Conservation (phyloP, 2,888 invertebrate species). For the Dryobota labecula region DNA sequence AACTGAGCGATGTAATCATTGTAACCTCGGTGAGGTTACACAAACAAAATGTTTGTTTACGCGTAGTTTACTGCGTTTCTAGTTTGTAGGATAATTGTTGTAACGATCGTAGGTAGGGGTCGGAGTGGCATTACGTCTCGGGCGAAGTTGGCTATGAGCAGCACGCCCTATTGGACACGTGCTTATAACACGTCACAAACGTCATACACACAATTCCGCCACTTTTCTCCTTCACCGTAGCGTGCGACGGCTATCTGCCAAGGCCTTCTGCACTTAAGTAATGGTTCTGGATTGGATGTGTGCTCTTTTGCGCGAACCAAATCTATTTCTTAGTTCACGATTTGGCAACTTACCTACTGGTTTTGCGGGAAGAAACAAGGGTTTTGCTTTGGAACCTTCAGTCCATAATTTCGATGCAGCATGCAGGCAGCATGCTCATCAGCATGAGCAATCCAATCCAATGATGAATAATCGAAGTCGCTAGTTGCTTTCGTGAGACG, state of each 20-base stretch:
- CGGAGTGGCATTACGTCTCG: slow-evolving; percentile 68
- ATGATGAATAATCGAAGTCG: not conserved
- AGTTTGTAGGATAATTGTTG: slow-evolving; percentile 74
- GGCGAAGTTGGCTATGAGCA: slow-evolving; percentile 20
- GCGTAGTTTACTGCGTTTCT: slow-evolving; percentile 69
- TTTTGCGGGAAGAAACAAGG: not conserved
- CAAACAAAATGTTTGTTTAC: slow-evolving; percentile 70
- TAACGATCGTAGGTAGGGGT: slow-evolving; percentile 70
- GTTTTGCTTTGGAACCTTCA: not conserved
- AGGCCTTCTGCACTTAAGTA: slow-evolving; percentile 8
- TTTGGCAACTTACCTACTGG: not conserved
- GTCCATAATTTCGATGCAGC: not conserved
- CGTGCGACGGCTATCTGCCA: slow-evolving; percentile 15
- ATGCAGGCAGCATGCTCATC: too few relatives aligned
- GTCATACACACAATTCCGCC: slow-evolving; percentile 21
- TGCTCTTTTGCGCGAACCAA: not conserved
- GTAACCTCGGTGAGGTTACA: slow-evolving; percentile 74
- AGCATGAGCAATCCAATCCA: too few relatives aligned
- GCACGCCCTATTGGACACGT: slow-evolving; percentile 49
- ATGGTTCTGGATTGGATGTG: slow-evolving; percentile 6
- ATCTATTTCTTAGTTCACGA: not conserved
- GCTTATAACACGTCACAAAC: slow-evolving; percentile 29
- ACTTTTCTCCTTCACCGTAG: slow-evolving; percentile 37
- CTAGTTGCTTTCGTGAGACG: not conserved
- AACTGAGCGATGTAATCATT: slow-evolving; percentile 73